A percentile compares a stretch with the other conserved stretches of the same genome.
phyloP scores from a whole-genome alignment of 2,888 invertebrate genomes.

The Julus scandinavius region DNA sequence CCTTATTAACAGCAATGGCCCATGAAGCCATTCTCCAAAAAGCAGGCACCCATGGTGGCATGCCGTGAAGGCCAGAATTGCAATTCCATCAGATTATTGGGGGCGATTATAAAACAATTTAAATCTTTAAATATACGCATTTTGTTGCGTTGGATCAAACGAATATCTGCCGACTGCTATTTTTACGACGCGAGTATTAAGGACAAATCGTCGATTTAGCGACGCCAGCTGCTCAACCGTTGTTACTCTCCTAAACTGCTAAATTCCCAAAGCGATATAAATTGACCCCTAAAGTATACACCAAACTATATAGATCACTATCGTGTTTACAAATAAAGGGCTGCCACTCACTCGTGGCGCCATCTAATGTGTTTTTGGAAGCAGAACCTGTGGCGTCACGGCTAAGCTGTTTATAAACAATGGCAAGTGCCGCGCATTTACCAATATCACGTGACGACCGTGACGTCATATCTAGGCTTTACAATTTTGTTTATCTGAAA shows the following conservation, averaged over 20 bases:
- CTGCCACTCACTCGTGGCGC: constrained; percentile 26
- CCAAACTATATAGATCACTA: neutral
- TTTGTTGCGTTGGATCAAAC: neutral
- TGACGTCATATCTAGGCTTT: neutral
- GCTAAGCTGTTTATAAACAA: neutral
- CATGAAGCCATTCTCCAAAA: neutral
- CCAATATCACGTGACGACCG: neutral
- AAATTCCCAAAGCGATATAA: too few species aligned
- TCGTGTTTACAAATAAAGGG: constrained; percentile 25
- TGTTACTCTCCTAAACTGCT: neutral
- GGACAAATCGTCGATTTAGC: constrained; percentile 25
- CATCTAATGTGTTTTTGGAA: constrained; percentile 10
- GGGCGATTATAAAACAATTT: neutral
- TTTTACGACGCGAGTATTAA: neutral
- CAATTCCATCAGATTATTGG: constrained; percentile 14
- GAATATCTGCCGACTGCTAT: constrained; percentile 6
- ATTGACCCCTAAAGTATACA: constrained; percentile 33
- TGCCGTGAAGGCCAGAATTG: neutral
- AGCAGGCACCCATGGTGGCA: constrained; percentile 19
- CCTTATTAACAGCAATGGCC: neutral
- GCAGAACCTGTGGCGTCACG: neutral
- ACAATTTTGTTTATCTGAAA: neutral
- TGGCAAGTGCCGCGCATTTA: neutral
- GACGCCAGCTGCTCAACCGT: neutral
- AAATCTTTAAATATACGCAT: neutral